Evolutionary conservation across 2,797 vertebrate species (phyloP), one percentile per base, ranked within the genome.

Genomic region (Artibeus lituratus): DNA sequence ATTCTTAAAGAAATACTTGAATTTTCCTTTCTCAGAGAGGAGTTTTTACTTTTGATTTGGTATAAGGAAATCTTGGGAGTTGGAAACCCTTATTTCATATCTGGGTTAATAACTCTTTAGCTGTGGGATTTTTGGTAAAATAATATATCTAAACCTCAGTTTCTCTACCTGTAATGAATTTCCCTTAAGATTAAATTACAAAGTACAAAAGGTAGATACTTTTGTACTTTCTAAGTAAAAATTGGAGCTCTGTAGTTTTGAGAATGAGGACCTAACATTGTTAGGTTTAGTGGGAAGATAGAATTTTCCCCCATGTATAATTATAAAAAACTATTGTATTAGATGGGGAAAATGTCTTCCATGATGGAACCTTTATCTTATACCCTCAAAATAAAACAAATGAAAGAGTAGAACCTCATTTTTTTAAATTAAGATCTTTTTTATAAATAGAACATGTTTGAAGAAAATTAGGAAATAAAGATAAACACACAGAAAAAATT

Each of bases 241-340:
- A 67, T 80, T 94, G 76, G 7, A 82, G 29, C 47, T 74, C 14
- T n/a, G 72, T 77, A 65, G 32, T 84, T 93, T 95, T 87, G 39
- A 73, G 53, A 91, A 73, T n/a, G 35, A 84, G 7, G 72, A 74
- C 72, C 72, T 91, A 72, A 91, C 39, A 21, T 91, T 89, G 32
- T 89, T 92, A 59, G 65, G 12, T 85, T 96, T 14, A 77, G 32
- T 37, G 84, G 47, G 72, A 72, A 96, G 72, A 77, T 19, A 92
- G 69, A 70, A 72, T 87, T 55, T 76, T 70, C 65, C 8, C n/a
- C 32, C 26, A 62, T 62, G 14, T 92, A 35, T 59, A 92, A 21
- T 65, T 37, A 21, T 57, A 76, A 85, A 70, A 94, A 74, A 78
- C 15, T 32, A 73, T 69, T 69, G 0, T 70, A 69, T 80, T 89